Percentiles rank a stretch among this genome's conserved stretches.
These are phyloP conservation scores for Agapornis canus DNA, from an alignment of 2,797 vertebrate species.

Conservation along the genomic window DNA sequence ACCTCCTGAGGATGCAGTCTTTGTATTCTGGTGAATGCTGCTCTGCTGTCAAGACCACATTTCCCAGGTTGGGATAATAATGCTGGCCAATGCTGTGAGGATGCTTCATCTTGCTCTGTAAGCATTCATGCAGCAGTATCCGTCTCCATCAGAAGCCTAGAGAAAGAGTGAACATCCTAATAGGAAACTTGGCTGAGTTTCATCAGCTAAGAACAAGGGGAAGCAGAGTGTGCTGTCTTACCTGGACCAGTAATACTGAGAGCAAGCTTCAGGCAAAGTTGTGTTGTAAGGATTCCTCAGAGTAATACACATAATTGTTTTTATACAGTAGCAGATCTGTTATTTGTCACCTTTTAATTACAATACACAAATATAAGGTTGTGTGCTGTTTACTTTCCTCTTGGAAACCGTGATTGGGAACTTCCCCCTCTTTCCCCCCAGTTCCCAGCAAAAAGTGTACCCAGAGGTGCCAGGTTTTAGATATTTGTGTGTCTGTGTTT, in stretches of 20 bases:
- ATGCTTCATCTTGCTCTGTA: neutral
- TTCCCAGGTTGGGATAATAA: neutral
- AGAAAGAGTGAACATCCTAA: neutral
- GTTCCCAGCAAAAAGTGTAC: neutral
- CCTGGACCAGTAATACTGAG: neutral
- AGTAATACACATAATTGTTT: neutral
- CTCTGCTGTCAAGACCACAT: neutral
- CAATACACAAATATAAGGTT: neutral
- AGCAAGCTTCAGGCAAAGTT: neutral
- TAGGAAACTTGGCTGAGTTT: neutral
- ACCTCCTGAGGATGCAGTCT: fast-evolving
- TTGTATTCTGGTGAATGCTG: neutral
- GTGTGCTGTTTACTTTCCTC: neutral
- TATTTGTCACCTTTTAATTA: neutral
- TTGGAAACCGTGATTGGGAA: neutral
- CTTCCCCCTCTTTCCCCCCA: neutral
- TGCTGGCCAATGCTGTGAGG: fast-evolving
- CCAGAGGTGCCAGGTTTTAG: neutral
- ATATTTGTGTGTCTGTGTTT: neutral
- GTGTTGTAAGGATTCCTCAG: neutral
- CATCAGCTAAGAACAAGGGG: neutral
- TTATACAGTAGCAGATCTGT: neutral
- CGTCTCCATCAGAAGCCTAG: neutral
- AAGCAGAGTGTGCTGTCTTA: fast-evolving
- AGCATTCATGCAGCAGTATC: neutral